Evolutionary conservation across 2,113 vertebrate genomes (phyloP), one percentile per base, ranked within the genome.

Genomic region (Erinaceus europaeus): DNA sequence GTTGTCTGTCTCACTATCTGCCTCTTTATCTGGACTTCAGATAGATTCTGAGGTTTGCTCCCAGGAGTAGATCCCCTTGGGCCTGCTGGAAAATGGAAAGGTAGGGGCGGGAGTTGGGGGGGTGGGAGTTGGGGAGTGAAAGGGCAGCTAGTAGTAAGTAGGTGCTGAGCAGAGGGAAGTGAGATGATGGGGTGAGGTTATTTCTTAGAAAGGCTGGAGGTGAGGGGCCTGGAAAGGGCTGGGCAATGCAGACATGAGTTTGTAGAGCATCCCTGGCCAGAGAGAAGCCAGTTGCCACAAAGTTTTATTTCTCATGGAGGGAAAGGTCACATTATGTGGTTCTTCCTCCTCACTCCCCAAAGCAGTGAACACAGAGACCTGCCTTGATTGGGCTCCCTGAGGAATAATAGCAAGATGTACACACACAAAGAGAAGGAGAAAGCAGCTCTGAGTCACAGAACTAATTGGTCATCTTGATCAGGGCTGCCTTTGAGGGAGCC

Each of bases 1-100:
- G 61, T 84, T 87, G 84, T 94, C 92, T 92, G 81, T 95, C 90
- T 93, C 93, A 91, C 44, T 91, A 81, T 91, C 89, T 89, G 27
- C 52, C 14, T 78, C 73, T 86, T 88, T 86, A 88, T 77, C 65
- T 85, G 74, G 48, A 72, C 91, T 94, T 61, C 90, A 93, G 93
- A 93, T 83, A 38, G 86, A 84, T 61, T 84, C 82, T 77, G 77
- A 91, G 82, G 36, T n/a, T 71, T 92, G 34, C 67, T 91, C 78
- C 92, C 71, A 73, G 52, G 75, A 93, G 74, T 87, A 57, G 65
- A 48, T 62, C 93, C 65, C 62, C 83, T 44, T 57, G 69, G 52
- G 74, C 46, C 40, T 72, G 59, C 74, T 84, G 81, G 71, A 82
- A 79, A 76, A 64, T 32, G 74, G 81, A 88, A 64, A 77, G 29